Evolutionary conservation across 2,888 invertebrate genomes (phyloP).

Genomic region (Agrilus biguttatus): DNA sequence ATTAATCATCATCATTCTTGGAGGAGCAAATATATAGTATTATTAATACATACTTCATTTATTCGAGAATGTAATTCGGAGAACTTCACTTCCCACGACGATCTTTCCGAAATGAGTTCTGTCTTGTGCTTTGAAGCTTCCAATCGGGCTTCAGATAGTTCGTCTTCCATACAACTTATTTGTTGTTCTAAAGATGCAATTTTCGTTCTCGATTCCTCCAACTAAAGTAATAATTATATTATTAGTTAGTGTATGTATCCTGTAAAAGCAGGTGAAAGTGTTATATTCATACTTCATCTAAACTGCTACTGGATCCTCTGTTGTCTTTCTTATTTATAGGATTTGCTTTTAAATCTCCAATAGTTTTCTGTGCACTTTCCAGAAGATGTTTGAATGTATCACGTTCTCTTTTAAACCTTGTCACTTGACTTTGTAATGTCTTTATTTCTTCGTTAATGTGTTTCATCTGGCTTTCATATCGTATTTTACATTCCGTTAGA

Average conservation of each 20-base stretch:
- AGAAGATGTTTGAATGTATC: constrained; percentile 84
- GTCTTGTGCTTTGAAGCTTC: constrained; percentile 75
- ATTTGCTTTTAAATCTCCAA: constrained; percentile 55
- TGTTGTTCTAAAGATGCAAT: constrained; percentile 68
- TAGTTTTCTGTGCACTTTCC: constrained; percentile 73
- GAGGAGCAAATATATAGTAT: no score
- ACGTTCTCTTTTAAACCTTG: constrained; percentile 72
- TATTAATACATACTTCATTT: constrained; percentile 48
- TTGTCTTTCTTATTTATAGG: constrained; percentile 36
- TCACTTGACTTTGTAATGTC: constrained; percentile 64
- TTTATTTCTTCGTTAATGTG: constrained; percentile 70
- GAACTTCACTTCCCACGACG: constrained; percentile 70
- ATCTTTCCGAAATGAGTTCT: constrained; percentile 78
- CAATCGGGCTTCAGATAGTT: constrained; percentile 69
- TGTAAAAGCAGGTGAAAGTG: not conserved
- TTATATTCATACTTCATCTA: constrained; percentile 45
- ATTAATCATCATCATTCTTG: no score
- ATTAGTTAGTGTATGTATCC: constrained; percentile 2
- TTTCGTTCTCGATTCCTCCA: constrained; percentile 57
- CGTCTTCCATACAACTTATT: constrained; percentile 74
- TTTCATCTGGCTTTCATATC: constrained; percentile 74
- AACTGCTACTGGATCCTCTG: constrained; percentile 51
- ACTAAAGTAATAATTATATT: constrained; percentile 21
- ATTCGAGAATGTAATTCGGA: constrained; percentile 80
- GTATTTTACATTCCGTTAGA: constrained; percentile 62